Conservation (phyloP, 2,888 invertebrate genomes). For the Drosophila meridionalis region DNA sequence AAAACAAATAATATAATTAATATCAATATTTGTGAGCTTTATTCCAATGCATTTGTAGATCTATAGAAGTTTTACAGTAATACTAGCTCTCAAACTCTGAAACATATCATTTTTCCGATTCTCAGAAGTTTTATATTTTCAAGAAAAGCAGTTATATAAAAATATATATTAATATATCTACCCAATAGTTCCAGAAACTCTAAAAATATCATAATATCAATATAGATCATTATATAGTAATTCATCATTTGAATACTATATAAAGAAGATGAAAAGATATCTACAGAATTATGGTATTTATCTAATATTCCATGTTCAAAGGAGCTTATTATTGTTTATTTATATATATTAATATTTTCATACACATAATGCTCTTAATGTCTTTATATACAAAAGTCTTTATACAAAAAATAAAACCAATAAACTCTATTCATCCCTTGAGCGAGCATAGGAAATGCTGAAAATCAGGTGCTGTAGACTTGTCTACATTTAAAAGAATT, state of each 20-base stretch:
- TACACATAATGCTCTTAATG: too few relatives aligned
- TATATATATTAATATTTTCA: too few relatives aligned
- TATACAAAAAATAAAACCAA: not conserved
- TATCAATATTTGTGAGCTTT: not conserved
- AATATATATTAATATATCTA: not conserved
- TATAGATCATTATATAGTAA: not conserved
- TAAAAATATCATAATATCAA: not conserved
- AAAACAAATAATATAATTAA: too few relatives aligned
- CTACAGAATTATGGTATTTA: not conserved
- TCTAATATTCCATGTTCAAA: too few relatives aligned
- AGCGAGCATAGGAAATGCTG: not conserved
- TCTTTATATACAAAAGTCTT: too few relatives aligned
- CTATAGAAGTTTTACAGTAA: not conserved
- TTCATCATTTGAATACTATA: too few relatives aligned
- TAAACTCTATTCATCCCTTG: not conserved
- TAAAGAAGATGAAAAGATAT: not conserved
- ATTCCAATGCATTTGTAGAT: not conserved
- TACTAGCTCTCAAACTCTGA: not conserved
- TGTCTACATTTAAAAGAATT: slow-evolving; percentile 7
- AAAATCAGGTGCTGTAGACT: slow-evolving; percentile 42
- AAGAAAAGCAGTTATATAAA: too few relatives aligned
- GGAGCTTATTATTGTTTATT: too few relatives aligned
- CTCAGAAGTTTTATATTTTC: too few relatives aligned
- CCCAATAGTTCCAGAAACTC: not conserved
- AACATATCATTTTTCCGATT: not conserved